Evolutionary conservation across 2,113 vertebrate genomes (phyloP).

Genomic region (Sigmodon hispidus): DNA sequence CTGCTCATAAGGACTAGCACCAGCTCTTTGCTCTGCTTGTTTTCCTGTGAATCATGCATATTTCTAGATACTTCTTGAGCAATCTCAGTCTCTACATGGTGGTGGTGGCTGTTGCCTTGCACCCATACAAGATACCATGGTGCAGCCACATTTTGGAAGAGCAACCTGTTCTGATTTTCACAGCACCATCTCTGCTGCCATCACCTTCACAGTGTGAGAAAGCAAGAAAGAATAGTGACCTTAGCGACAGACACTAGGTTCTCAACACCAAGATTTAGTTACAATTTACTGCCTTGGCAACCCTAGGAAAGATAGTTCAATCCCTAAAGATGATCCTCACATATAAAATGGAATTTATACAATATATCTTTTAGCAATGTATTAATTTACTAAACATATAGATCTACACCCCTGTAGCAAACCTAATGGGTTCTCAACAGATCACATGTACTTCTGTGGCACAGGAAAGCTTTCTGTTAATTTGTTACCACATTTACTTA

Average conservation of each 20-base stretch:
- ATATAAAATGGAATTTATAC: background rate
- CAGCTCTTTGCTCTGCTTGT: background rate
- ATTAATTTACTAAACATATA: background rate
- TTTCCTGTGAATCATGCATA: background rate
- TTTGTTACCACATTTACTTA: background rate
- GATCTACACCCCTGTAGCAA: background rate
- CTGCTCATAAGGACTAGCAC: background rate
- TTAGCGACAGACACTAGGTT: background rate
- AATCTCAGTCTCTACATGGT: background rate
- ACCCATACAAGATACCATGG: rapidly evolving
- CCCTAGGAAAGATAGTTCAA: background rate
- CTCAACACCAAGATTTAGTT: background rate
- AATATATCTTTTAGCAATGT: background rate
- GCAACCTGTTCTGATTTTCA: background rate
- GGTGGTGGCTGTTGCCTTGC: background rate
- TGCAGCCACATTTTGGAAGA: background rate
- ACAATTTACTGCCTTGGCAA: background rate
- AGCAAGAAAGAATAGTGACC: background rate
- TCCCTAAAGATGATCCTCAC: background rate
- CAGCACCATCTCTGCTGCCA: background rate
- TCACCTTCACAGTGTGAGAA: background rate
- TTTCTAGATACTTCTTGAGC: background rate
- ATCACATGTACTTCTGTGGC: background rate
- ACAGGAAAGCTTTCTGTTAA: background rate
- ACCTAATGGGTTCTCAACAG: background rate